Evolutionary conservation across 2,113 vertebrate genomes (phyloP).

Genomic region (Brachirus orientalis): DNA sequence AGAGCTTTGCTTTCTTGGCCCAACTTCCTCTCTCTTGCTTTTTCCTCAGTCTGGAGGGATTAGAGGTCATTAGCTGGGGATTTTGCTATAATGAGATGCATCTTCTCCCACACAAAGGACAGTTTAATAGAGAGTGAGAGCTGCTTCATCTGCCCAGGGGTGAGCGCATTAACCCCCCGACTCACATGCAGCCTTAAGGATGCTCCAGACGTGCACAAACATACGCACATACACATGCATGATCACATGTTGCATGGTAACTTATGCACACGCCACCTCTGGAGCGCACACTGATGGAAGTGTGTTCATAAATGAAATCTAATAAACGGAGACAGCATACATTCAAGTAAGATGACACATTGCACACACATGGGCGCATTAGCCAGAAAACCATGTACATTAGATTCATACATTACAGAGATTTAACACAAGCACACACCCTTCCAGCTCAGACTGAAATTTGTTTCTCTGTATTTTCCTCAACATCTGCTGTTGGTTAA

Average conservation of each 20-base stretch:
- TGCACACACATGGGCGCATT: neutral
- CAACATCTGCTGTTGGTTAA: constrained; percentile 28
- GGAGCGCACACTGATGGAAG: neutral
- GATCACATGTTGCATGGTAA: neutral
- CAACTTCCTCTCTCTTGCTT: constrained; percentile 29
- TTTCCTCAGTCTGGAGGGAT: constrained; percentile 56
- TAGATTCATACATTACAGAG: constrained; percentile 20
- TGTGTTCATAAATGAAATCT: constrained; percentile 16
- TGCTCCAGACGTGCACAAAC: constrained; percentile 27
- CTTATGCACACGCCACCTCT: constrained; percentile 21
- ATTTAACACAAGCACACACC: constrained; percentile 20
- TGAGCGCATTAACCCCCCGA: constrained; percentile 63
- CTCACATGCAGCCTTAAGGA: constrained; percentile 41
- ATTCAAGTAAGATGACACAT: constrained; percentile 4
- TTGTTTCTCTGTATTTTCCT: constrained; percentile 50
- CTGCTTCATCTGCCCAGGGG: constrained; percentile 35
- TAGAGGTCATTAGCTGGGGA: constrained; percentile 68
- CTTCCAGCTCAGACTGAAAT: constrained; percentile 32
- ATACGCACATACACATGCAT: neutral
- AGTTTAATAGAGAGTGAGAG: constrained; percentile 69
- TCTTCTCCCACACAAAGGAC: constrained; percentile 67
- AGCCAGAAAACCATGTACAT: constrained; percentile 17
- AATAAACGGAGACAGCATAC: constrained; percentile 7
- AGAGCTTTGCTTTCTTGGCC: constrained; percentile 18
- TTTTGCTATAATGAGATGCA: constrained; percentile 71